Percentiles rank a stretch among this genome's conserved stretches.
Conservation (phyloP, 2,797 vertebrate genomes). For the Alosa sapidissima region DNA sequence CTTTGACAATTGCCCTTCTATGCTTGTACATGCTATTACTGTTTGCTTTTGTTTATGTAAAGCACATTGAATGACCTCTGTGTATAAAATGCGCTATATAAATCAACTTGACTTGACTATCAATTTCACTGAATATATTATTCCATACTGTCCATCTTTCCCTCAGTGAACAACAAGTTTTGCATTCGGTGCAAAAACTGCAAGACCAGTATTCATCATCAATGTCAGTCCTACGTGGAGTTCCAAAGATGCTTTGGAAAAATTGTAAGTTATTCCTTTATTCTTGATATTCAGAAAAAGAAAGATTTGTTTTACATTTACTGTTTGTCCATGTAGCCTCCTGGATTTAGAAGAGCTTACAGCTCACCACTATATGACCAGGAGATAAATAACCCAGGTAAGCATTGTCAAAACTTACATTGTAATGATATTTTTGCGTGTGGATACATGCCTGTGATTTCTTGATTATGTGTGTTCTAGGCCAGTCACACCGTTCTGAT, state of each 20-base stretch:
- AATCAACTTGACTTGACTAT: too few species aligned
- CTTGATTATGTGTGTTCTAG: constrained; percentile 43
- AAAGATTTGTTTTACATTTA: not conserved
- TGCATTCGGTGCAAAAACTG: constrained; percentile 96
- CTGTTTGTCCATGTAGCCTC: constrained; percentile 72
- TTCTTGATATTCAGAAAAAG: not conserved
- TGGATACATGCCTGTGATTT: not conserved
- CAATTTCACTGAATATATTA: not conserved
- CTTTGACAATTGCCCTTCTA: too few species aligned
- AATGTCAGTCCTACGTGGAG: constrained; percentile 93
- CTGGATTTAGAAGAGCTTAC: constrained; percentile 91
- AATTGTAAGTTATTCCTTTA: constrained; percentile 80
- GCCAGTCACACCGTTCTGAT: constrained; percentile 84
- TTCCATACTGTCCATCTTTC: not conserved
- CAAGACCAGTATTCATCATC: constrained; percentile 97
- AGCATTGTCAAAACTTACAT: not conserved
- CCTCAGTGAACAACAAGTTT: constrained; percentile 95
- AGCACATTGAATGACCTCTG: too few species aligned
- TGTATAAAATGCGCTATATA: too few species aligned
- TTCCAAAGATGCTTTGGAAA: constrained; percentile 97
- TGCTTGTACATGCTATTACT: too few species aligned
- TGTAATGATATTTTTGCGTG: not conserved
- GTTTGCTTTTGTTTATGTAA: too few species aligned
- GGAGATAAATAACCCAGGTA: constrained; percentile 2
- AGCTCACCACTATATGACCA: constrained; percentile 87